A percentile compares a stretch with the other conserved stretches of the same genome.
Evolutionary conservation across 2,888 invertebrate species (phyloP).

Genomic region (Rhyacophila evoluta): DNA sequence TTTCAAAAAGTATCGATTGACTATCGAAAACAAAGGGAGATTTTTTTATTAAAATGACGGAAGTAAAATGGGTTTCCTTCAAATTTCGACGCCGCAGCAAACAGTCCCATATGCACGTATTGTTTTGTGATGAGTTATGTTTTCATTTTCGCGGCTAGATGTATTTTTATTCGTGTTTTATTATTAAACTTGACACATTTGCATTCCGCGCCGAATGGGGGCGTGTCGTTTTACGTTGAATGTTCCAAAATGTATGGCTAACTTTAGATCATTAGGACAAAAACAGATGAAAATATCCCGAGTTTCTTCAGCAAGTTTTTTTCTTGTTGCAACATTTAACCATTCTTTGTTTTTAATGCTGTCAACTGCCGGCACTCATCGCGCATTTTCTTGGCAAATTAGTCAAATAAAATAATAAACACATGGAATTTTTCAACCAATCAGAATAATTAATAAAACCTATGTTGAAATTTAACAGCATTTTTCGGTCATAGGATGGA

Average conservation of each 20-base stretch:
- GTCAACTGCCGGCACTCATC: background rate
- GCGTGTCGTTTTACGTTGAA: background rate
- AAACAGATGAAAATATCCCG: background rate
- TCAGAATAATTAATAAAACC: no score
- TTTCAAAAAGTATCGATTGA: background rate
- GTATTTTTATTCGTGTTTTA: background rate
- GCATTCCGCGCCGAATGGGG: background rate
- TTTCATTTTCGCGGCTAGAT: conserved; percentile 4
- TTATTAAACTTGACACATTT: conserved; percentile 5
- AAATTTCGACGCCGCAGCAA: background rate
- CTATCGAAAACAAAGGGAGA: background rate
- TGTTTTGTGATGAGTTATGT: background rate
- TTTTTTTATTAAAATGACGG: background rate
- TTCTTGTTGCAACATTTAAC: background rate
- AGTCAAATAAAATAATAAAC: background rate
- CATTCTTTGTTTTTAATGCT: background rate
- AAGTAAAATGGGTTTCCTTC: background rate
- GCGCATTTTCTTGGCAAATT: background rate
- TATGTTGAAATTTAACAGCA: no score
- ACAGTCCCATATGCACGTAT: background rate
- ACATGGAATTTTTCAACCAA: no score
- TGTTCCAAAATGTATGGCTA: background rate
- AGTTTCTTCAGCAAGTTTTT: background rate
- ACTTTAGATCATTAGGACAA: background rate
- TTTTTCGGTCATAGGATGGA: no score